Evolutionary conservation across 2,888 invertebrate species (phyloP).

Genomic region (Synergus japonicus): DNA sequence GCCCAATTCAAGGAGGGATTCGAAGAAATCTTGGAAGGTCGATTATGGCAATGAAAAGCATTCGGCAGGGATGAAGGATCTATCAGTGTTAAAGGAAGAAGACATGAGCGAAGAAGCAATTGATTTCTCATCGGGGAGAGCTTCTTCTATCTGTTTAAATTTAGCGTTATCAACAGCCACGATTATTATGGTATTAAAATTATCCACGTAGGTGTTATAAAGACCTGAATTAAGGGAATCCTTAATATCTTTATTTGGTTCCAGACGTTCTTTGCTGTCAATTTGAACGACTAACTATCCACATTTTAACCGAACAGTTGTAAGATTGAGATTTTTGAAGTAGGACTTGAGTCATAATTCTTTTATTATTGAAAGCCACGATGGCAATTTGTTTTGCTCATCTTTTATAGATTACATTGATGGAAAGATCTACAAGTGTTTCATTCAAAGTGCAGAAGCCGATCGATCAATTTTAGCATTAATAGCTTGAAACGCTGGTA

Average conservation of each 20-base stretch:
- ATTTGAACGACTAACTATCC: not conserved
- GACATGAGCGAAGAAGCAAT: slow-evolving; percentile 65
- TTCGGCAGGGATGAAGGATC: slow-evolving; percentile 70
- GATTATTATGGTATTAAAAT: slow-evolving; percentile 60
- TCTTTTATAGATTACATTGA: not conserved
- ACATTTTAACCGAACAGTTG: too few relatives aligned
- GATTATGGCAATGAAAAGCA: slow-evolving; percentile 69
- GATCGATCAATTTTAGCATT: slow-evolving; percentile 14
- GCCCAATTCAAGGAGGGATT: slow-evolving; percentile 69
- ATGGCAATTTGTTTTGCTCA: not conserved
- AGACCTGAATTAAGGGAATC: not conserved
- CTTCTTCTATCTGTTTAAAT: slow-evolving; percentile 64
- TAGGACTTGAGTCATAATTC: not conserved
- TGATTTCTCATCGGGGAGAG: slow-evolving; percentile 69
- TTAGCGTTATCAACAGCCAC: slow-evolving; percentile 59
- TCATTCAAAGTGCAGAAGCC: slow-evolving; percentile 2
- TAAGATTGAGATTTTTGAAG: too few relatives aligned
- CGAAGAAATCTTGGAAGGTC: slow-evolving; percentile 69
- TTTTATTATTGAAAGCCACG: not conserved
- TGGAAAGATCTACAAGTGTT: not conserved
- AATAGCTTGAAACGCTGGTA: not conserved
- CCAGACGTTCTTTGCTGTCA: not conserved
- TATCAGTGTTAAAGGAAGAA: slow-evolving; percentile 65
- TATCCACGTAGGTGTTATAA: slow-evolving; percentile 62
- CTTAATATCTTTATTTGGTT: not conserved